These are phyloP conservation scores for Ophion ventricosus DNA, from an alignment of 2,888 invertebrate genomes.

Conservation along the genomic window DNA sequence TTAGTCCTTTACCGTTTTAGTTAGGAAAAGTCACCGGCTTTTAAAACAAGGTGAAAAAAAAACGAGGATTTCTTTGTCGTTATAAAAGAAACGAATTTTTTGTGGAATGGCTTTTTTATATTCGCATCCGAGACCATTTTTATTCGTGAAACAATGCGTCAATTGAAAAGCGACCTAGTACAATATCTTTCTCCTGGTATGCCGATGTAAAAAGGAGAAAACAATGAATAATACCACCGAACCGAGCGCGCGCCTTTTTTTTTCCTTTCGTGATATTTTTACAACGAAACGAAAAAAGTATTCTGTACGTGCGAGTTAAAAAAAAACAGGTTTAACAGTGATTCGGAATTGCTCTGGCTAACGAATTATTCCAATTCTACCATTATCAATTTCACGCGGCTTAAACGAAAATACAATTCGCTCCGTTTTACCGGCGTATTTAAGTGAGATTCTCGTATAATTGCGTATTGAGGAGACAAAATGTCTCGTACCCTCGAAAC, in stretches of 20 bases:
- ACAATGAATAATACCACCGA: slow-evolving; percentile 12
- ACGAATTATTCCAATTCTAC: not conserved
- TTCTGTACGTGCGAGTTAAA: not conserved
- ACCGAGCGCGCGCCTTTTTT: slow-evolving; percentile 8
- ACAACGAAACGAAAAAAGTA: not conserved
- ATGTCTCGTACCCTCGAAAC: not conserved
- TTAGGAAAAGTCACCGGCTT: slow-evolving; percentile 14
- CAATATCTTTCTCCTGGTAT: slow-evolving; percentile 12
- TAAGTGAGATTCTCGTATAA: not conserved
- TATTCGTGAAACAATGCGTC: slow-evolving; percentile 37
- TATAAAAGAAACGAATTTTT: not conserved
- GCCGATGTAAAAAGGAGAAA: not conserved
- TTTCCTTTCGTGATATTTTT: not conserved
- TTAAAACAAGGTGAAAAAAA: not conserved
- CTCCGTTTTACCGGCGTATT: not conserved
- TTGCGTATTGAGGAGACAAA: not conserved
- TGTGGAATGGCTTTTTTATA: not conserved
- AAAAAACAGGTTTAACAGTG: not conserved
- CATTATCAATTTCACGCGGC: not conserved
- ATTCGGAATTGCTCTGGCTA: not conserved
- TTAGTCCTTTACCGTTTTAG: slow-evolving; percentile 10
- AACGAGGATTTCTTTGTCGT: not conserved
- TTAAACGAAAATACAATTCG: not conserved
- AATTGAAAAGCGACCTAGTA: slow-evolving; percentile 38
- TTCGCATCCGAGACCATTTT: slow-evolving; percentile 10